Conservation (phyloP, 1,140 invertebrate species). For the Phymastichus coffea region DNA sequence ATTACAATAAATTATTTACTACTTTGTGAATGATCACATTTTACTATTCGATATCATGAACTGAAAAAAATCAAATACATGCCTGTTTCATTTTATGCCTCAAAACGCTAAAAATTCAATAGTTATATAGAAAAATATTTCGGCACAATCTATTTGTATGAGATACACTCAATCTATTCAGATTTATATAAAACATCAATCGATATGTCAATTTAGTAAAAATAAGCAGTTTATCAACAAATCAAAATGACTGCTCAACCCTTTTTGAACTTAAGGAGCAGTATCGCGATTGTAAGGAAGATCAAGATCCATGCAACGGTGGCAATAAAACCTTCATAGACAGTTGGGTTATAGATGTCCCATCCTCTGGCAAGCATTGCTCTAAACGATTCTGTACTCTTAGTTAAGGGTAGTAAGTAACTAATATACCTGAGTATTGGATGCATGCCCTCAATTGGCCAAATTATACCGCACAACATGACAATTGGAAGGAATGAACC, state of each 20-base stretch:
- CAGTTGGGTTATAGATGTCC: slow-evolving; percentile 71
- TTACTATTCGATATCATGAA: no score
- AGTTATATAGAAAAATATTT: no score
- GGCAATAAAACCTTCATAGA: slow-evolving; percentile 85
- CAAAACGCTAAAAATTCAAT: no score
- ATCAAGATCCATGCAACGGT: slow-evolving; percentile 81
- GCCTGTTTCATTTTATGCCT: no score
- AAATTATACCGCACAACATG: slow-evolving; percentile 83
- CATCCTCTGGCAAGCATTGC: slow-evolving; percentile 87
- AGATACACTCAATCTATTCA: no score
- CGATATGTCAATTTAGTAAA: no score
- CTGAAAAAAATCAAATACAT: no score
- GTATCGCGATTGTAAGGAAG: slow-evolving; percentile 76
- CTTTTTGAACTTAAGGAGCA: slow-evolving; percentile 81
- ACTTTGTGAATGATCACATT: no score
- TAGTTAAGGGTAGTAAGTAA: slow-evolving; percentile 82
- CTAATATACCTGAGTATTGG: slow-evolving; percentile 74
- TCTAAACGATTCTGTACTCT: slow-evolving; percentile 88
- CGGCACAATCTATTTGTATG: no score
- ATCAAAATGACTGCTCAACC: slow-evolving; percentile 65
- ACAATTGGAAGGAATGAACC: slow-evolving; percentile 93
- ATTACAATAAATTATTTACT: no score
- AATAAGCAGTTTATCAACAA: no score
- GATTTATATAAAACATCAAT: no score
- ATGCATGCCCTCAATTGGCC: slow-evolving; percentile 86